Base-by-base conservation (phyloP, 2,113 vertebrate genomes). In the Phyllostomus hastatus region DNA sequence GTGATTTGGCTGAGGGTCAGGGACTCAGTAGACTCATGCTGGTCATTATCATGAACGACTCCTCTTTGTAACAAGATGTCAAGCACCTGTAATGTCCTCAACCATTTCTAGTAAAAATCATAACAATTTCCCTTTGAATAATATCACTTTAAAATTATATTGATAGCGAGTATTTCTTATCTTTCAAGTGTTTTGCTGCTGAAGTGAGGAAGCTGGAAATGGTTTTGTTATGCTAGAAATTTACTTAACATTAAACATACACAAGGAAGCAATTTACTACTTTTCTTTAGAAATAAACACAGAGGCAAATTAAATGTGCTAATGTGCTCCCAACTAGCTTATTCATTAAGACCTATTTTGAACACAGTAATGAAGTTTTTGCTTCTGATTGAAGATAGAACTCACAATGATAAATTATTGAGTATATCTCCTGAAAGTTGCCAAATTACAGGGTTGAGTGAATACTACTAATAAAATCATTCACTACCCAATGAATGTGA, bases 291-390 rank as follows among this genome's bases (percentile, higher is more conserved):
- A 97, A 97, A 97, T 82, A 98, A 98, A 96, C 72, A 94, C 24
- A 72, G 22, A 73, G 97, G 57, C 57, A 93, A 75, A 93, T 95
- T 75, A 97, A 97, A 97, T 95, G 48, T 80, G 59, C 95, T 97
- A 98, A 97, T 94, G 41, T 1, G 4, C 38, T 98, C 73, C 95
- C 97, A 98, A 95, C 98, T 98, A 98, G 26, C 61, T 88, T 88
- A 95, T 57, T 98, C 92, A 97, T 97, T 97, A 98, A 96, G 81
- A 94, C 95, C 81, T 26, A 1, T 96, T 98, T 94, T 93, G 82
- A 97, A 83, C 11, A 73, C 95, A 90, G 46, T 96, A 98, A 98
- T 97, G 96, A 98, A 98, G 87, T 98, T 98, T 96, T 97, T 97
- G 61, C 81, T 97, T 98, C 88, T 97, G 93, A 91, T 50, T 94